Percentiles rank a stretch among this genome's conserved stretches.
These are phyloP conservation scores for Anguilla obscura DNA, from an alignment of 2,797 vertebrate species.

Conservation along the genomic window DNA sequence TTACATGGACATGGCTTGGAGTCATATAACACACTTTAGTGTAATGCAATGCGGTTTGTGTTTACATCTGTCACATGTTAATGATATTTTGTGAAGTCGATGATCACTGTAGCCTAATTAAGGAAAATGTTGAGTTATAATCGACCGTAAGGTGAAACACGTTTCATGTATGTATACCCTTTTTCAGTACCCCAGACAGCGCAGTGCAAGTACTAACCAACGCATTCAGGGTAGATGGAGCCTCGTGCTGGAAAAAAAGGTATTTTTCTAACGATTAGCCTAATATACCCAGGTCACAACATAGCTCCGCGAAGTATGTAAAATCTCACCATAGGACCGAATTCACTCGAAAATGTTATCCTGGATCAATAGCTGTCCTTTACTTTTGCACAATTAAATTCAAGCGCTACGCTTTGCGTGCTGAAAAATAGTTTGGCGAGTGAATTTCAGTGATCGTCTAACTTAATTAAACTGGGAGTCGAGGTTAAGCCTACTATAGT, in stretches of 20 bases:
- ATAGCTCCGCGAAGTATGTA: background rate
- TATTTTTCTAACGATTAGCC: background rate
- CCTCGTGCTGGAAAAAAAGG: background rate
- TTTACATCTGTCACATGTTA: background rate
- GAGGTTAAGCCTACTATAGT: too few relatives aligned
- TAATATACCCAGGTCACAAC: background rate
- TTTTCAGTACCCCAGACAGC: slow-evolving; percentile 16
- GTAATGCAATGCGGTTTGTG: background rate
- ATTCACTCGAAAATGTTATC: background rate
- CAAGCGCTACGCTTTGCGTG: background rate
- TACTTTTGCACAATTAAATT: too few relatives aligned
- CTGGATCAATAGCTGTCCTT: background rate
- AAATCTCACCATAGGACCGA: background rate
- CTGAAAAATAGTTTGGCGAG: too few relatives aligned
- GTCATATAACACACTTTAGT: background rate
- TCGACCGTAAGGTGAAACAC: background rate
- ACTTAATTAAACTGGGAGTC: too few relatives aligned
- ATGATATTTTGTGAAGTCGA: background rate
- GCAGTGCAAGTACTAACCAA: background rate
- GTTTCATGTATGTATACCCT: background rate
- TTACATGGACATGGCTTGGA: background rate
- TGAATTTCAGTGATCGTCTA: too few relatives aligned
- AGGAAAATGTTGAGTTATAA: background rate
- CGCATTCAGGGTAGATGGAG: background rate
- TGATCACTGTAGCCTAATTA: background rate